phyloP scores from a whole-genome alignment of 2,797 vertebrate species.

The Cheirogaleus major region DNA sequence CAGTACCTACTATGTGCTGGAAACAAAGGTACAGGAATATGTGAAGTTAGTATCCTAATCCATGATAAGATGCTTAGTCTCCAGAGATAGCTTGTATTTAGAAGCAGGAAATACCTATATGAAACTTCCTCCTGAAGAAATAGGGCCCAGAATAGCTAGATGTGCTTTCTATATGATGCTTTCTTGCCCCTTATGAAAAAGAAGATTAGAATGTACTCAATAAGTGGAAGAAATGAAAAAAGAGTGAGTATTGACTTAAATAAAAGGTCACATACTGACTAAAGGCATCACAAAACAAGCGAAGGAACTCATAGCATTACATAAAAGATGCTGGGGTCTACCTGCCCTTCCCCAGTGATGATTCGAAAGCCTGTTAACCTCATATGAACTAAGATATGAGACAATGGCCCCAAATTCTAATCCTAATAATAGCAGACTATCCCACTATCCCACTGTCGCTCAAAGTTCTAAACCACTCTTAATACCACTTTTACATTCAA shows the following conservation, averaged over 20 bases:
- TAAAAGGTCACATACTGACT: not conserved
- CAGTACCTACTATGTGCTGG: not conserved
- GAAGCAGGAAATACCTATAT: not conserved
- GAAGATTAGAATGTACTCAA: not conserved
- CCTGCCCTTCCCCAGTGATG: too few species aligned
- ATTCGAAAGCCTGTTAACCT: not conserved
- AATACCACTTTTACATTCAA: not conserved
- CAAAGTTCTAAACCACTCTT: slow-evolving; percentile 18
- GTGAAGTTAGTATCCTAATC: not conserved
- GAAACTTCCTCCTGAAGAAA: not conserved
- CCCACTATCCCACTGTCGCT: not conserved
- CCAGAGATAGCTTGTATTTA: not conserved
- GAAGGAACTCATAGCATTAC: not conserved
- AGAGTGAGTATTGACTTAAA: not conserved
- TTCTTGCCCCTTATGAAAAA: not conserved
- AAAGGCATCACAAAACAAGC: slow-evolving; percentile 8
- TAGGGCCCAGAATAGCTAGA: not conserved
- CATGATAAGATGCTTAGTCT: not conserved
- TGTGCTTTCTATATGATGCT: not conserved
- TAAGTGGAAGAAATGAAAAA: not conserved
- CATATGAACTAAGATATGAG: not conserved
- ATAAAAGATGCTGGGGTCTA: not conserved
- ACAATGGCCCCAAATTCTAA: not conserved
- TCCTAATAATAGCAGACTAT: not conserved
- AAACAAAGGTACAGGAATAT: not conserved